Percentiles rank a stretch among this genome's conserved stretches.
phyloP scores from a whole-genome alignment of 1,140 invertebrate genomes.

The Neelides sp. region DNA sequence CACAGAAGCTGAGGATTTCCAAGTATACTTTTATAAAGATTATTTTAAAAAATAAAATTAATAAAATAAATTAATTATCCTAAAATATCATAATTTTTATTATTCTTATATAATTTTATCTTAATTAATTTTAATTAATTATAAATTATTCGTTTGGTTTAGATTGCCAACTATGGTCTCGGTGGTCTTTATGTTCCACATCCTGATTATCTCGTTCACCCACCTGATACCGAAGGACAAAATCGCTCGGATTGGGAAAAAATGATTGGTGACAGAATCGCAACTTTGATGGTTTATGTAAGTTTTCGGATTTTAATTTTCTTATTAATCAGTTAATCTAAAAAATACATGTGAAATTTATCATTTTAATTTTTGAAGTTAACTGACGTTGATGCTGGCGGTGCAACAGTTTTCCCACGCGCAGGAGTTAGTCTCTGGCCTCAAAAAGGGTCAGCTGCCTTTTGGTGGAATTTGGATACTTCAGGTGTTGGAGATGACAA shows the following conservation, averaged over 20 bases:
- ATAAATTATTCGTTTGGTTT: no score
- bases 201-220: slow-evolving; percentile 42
- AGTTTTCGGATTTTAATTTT: neutral
- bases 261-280: slow-evolving; percentile 43
- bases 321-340: slow-evolving; percentile 9
- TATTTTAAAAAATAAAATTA: no score
- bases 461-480: slow-evolving; percentile 42
- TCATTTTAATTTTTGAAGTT: slow-evolving; percentile 30
- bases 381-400: slow-evolving; percentile 37
- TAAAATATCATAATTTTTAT: neutral
- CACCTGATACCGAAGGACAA: slow-evolving; percentile 34
- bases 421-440: slow-evolving; percentile 36
- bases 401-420: slow-evolving; percentile 39
- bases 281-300: slow-evolving; percentile 47
- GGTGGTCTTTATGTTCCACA: slow-evolving; percentile 54
- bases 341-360: neutral
- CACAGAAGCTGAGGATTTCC: slow-evolving; percentile 32
- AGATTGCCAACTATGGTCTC: slow-evolving; percentile 49
- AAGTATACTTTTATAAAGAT: slow-evolving; percentile 18
- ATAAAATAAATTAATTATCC: neutral
- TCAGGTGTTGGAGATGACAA: slow-evolving; percentile 37
- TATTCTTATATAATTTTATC: neutral
- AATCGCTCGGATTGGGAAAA: slow-evolving; percentile 31
- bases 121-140: no score
- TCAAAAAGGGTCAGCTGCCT: slow-evolving; percentile 37